These are phyloP conservation scores for Pissodes strobi DNA, from an alignment of 1,140 invertebrate genomes.

Conservation along the genomic window DNA sequence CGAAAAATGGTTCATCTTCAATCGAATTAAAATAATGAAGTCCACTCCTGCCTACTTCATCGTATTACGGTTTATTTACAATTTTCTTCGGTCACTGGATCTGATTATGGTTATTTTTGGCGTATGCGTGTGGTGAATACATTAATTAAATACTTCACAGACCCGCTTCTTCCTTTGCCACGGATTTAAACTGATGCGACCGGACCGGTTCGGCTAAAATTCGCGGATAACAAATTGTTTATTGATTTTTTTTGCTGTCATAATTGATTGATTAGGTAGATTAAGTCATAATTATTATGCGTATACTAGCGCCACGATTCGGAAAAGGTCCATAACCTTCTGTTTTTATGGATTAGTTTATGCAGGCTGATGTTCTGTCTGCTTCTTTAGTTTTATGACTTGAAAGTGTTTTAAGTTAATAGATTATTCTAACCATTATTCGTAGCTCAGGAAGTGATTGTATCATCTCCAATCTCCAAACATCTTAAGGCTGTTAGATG, in stretches of 20 bases:
- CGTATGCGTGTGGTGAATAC: conserved; percentile 14
- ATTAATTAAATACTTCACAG: conserved; percentile 17
- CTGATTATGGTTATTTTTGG: conserved; percentile 24
- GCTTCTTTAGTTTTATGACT: too few relatives aligned
- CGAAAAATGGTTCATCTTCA: too few relatives aligned
- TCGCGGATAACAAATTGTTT: not conserved
- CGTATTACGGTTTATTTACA: conserved; percentile 13
- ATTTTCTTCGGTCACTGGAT: conserved; percentile 15
- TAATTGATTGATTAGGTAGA: conserved; percentile 1
- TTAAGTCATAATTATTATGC: not conserved
- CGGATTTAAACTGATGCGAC: not conserved
- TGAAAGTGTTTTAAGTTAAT: too few relatives aligned
- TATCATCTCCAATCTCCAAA: too few relatives aligned
- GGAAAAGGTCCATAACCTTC: too few relatives aligned
- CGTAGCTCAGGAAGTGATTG: too few relatives aligned
- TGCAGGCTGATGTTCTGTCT: too few relatives aligned
- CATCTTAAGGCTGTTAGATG: too few relatives aligned
- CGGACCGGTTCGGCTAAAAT: not conserved
- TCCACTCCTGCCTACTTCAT: not conserved
- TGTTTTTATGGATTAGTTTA: too few relatives aligned
- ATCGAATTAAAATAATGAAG: too few relatives aligned
- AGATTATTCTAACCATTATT: too few relatives aligned
- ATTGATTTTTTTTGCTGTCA: not conserved
- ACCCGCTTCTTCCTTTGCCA: not conserved
- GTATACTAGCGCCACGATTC: not conserved